Evolutionary conservation across 2,797 vertebrate genomes (phyloP).

Genomic region (Micropoecilia bifurca): DNA sequence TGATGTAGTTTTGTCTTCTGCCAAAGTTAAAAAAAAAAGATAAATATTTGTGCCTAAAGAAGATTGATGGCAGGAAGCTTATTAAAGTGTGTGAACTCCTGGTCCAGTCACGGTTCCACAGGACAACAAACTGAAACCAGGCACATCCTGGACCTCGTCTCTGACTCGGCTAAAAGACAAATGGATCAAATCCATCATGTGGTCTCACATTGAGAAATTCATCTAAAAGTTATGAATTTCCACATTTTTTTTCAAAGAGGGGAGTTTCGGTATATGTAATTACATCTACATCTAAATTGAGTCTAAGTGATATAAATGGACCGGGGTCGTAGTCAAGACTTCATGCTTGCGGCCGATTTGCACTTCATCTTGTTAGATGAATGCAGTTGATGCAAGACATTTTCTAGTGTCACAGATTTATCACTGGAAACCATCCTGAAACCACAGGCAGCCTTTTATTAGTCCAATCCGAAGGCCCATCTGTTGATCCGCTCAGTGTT

Average conservation of each 20-base stretch:
- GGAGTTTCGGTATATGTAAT: conserved; percentile 28
- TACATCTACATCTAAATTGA: conserved; percentile 11
- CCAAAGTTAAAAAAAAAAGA: conserved; percentile 12
- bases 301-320: conserved; percentile 11
- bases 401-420: conserved; percentile 18
- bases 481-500: conserved; percentile 17
- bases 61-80: conserved; percentile 64
- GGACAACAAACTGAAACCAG: conserved; percentile 38
- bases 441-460: conserved; percentile 47
- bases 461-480: conserved; percentile 37
- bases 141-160: conserved; percentile 33
- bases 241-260: conserved; percentile 1
- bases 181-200: conserved; percentile 45
- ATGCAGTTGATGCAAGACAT: background rate
- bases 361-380: background rate
- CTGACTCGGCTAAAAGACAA: conserved; percentile 12
- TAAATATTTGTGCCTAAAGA: conserved; percentile 57
- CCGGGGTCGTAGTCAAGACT: conserved; percentile 5
- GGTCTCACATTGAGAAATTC: conserved; percentile 27
- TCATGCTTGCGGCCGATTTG: conserved; percentile 5
- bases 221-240: conserved; percentile 46
- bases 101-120: conserved; percentile 37
- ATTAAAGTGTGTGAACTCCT: conserved; percentile 52
- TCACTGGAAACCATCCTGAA: conserved; percentile 30
- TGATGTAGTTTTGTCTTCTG: conserved; percentile 62